Evolutionary conservation across 2,797 vertebrate genomes (phyloP).

Genomic region (Brachyalestes nurse): DNA sequence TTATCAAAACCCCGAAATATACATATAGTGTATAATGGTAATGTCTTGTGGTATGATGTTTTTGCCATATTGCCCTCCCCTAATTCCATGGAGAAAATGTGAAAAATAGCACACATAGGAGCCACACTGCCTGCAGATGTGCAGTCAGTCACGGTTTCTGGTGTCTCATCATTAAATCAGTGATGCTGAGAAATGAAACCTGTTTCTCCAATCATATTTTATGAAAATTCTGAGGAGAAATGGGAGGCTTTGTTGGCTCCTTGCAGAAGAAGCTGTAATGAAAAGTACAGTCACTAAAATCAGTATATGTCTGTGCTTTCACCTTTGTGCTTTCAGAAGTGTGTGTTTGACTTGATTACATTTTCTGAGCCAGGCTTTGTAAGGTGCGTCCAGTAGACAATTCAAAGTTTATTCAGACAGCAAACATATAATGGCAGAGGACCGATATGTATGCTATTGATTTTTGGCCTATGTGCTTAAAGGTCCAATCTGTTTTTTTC

Average conservation of each 20-base stretch:
- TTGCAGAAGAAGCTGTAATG: background rate
- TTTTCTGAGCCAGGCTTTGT: background rate
- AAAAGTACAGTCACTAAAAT: background rate
- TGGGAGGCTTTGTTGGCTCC: no score
- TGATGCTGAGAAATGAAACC: background rate
- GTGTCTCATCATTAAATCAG: background rate
- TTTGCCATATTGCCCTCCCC: no score
- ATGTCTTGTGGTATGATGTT: no score
- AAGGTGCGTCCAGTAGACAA: background rate
- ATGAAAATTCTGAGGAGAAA: background rate
- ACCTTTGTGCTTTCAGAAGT: background rate
- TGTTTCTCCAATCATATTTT: background rate
- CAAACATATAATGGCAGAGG: background rate
- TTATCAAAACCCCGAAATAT: no score
- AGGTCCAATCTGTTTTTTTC: background rate
- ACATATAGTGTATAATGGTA: no score
- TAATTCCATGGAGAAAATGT: no score
- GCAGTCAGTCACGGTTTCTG: background rate
- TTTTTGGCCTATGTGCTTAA: background rate
- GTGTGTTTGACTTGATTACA: background rate
- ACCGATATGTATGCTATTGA: background rate
- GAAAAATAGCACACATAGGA: background rate
- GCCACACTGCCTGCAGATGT: background rate
- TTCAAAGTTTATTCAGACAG: background rate
- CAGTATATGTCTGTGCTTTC: background rate